A percentile compares a stretch with the other conserved stretches of the same genome.
These are phyloP conservation scores for Epicampocera succincta DNA, from an alignment of 2,888 invertebrate genomes.

Conservation along the genomic window DNA sequence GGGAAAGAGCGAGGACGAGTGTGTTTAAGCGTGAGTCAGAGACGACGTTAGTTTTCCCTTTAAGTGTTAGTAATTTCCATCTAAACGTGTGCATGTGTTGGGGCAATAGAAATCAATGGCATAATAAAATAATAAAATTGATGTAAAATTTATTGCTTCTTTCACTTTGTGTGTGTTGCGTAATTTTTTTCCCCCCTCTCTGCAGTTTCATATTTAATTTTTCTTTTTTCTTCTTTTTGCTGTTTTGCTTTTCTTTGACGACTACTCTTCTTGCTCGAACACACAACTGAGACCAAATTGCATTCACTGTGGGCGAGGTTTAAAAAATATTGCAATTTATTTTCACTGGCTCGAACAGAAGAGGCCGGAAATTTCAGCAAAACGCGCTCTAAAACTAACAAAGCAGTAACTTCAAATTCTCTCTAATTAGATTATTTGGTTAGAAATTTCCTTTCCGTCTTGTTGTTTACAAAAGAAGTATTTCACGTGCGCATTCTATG, in stretches of 20 bases:
- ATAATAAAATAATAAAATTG: constrained; percentile 68
- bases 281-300: constrained; percentile 2
- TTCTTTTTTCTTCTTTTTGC: background rate
- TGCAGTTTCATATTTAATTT: constrained; percentile 10
- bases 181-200: constrained; percentile 29
- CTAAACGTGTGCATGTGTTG: background rate
- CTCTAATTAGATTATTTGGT: no score
- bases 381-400: no score
- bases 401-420: no score
- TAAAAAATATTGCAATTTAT: no score
- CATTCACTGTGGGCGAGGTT: constrained; percentile 6
- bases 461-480: no score
- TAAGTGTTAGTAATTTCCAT: constrained; percentile 14
- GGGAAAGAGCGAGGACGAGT: no score
- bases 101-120: constrained; percentile 61
- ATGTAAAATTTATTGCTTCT: constrained; percentile 66
- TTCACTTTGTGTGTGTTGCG: constrained; percentile 43
- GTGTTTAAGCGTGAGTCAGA: background rate
- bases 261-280: background rate
- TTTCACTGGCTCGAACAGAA: no score
- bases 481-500: no score
- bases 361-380: no score
- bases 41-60: constrained; percentile 12
- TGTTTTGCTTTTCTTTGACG: constrained; percentile 12
- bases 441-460: no score